Percentiles rank a stretch among this genome's conserved stretches.
phyloP scores from a whole-genome alignment of 2,113 vertebrate species.

The Amphiprion ocellaris region DNA sequence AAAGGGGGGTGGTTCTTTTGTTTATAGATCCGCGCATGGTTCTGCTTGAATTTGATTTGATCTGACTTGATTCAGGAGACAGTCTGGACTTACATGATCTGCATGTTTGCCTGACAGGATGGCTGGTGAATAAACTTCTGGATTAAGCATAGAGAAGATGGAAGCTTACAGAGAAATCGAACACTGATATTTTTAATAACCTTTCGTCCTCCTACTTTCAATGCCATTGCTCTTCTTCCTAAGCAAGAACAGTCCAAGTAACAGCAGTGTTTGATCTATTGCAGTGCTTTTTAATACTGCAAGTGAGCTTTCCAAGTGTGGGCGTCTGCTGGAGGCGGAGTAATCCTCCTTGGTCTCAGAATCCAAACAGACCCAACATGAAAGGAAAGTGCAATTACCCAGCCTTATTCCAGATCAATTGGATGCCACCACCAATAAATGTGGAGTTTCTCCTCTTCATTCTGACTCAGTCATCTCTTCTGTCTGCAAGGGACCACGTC shows the following conservation, averaged over 20 bases:
- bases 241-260: slow-evolving; percentile 10
- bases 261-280: slow-evolving; percentile 44
- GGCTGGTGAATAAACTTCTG: too few species aligned
- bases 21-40: too few species aligned
- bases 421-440: slow-evolving; percentile 57
- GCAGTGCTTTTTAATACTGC: slow-evolving; percentile 40
- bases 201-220: slow-evolving; percentile 22
- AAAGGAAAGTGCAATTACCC: slow-evolving; percentile 74
- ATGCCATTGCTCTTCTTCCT: background rate
- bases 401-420: slow-evolving; percentile 62
- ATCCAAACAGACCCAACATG: slow-evolving; percentile 70
- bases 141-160: too few species aligned
- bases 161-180: background rate
- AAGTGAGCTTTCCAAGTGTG: slow-evolving; percentile 57
- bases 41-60: too few species aligned
- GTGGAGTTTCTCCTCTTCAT: slow-evolving; percentile 14
- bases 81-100: too few species aligned
- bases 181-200: slow-evolving; percentile 10
- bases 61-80: too few species aligned
- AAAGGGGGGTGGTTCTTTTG: too few species aligned
- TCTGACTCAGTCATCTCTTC: slow-evolving; percentile 15
- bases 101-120: too few species aligned
- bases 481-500: background rate
- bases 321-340: slow-evolving; percentile 66
- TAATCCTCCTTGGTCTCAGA: slow-evolving; percentile 65